These are phyloP conservation scores for Alitta virens DNA, from an alignment of 2,888 invertebrate genomes.

Conservation along the genomic window DNA sequence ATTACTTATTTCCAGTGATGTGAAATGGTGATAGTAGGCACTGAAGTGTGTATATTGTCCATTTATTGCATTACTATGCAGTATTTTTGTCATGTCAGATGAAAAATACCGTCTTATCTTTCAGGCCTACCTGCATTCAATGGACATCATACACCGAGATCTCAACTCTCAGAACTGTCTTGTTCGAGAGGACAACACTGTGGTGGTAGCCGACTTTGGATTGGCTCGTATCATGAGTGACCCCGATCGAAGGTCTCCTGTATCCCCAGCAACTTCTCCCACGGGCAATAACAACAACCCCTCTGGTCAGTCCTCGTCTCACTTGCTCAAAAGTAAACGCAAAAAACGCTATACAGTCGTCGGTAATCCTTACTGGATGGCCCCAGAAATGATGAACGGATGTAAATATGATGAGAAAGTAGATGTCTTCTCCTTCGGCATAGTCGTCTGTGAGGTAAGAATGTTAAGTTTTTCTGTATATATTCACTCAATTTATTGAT, in stretches of 20 bases:
- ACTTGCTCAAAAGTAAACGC: slow-evolving; percentile 57
- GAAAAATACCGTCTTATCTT: slow-evolving; percentile 27
- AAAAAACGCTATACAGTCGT: slow-evolving; percentile 92
- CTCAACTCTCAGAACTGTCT: slow-evolving; percentile 94
- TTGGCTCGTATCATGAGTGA: slow-evolving; percentile 68
- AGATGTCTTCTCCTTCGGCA: slow-evolving; percentile 93
- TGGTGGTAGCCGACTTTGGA: slow-evolving; percentile 94
- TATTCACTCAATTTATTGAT: no score
- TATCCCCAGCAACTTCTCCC: slow-evolving; percentile 1
- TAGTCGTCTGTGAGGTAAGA: slow-evolving; percentile 88
- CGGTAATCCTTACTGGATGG: slow-evolving; percentile 98
- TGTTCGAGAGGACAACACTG: slow-evolving; percentile 82
- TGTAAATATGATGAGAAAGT: slow-evolving; percentile 95
- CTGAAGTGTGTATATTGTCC: no score
- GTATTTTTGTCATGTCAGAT: no score
- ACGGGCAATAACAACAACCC: background rate
- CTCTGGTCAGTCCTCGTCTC: background rate
- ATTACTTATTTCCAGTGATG: no score
- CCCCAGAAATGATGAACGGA: slow-evolving; percentile 97
- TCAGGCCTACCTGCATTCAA: slow-evolving; percentile 78
- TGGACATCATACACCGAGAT: slow-evolving; percentile 92
- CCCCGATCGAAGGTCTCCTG: slow-evolving; percentile 2
- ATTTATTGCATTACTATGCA: no score
- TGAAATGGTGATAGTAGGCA: no score
- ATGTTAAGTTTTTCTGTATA: no score